Evolutionary conservation across 2,113 vertebrate genomes (phyloP), one percentile per base, ranked within the genome.

Genomic region (Chrysemys picta): DNA sequence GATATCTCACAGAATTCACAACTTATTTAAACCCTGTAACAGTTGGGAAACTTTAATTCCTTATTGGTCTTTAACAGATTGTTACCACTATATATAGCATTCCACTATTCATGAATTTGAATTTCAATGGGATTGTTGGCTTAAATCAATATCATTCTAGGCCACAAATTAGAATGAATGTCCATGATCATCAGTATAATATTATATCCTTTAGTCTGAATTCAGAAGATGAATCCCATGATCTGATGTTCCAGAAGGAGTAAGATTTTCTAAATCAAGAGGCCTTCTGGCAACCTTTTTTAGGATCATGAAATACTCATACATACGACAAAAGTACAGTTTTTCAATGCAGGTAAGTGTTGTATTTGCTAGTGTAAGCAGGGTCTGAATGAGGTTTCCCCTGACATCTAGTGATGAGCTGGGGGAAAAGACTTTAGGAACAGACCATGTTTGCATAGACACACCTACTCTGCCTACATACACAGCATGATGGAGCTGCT

Each of bases 61-160:
- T 87, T 4, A 72, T 88, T 86, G 75, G 85, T 89, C 42, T 24
- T 80, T 52, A 11, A 79, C 12, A 76, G 5, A 11, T 31, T 90
- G 93, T 5, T 10, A 45, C 38, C 29, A 91, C 4, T 56, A 93
- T 83, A 59, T 57, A 10, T 90, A 75, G 65, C 80, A 88, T 2
- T 56, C 87, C 52, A 93, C 90, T 91, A 86, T 45, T 88, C 52
- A 85, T 94, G 22, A 94, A 91, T 5, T 82, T 65, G 29, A 95
- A 87, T 17, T 4, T 82, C n/a, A 86, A 85, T 75, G 59, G n/a
- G 86, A 96, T 92, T 90, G 80, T 47, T 81, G 88, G 2, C 29
- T 91, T 95, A 27, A 84, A 89, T 89, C 75, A 82, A 69, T 31
- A 47, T 62, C 9, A 82, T 84, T 86, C 92, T 42, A 89, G 27